phyloP scores from a whole-genome alignment of 2,888 invertebrate species.

The Sturmia bella region DNA sequence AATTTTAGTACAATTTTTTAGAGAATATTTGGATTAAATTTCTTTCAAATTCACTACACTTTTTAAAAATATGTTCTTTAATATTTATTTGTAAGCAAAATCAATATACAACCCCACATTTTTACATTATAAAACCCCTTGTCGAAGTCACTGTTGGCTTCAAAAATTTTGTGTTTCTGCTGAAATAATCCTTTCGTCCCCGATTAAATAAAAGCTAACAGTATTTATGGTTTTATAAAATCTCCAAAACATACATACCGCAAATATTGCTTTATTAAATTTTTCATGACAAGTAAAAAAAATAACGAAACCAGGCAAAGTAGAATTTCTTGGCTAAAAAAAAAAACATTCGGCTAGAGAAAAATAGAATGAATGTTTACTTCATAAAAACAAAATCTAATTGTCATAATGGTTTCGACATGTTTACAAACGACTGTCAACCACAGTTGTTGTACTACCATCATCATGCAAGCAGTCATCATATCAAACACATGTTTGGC shows the following conservation, averaged over 20 bases:
- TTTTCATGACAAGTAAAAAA: neutral
- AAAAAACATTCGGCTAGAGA: neutral
- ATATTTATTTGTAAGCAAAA: no score
- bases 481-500: conserved; percentile 9
- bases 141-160: no score
- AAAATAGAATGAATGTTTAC: conserved; percentile 25
- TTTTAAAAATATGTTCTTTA: no score
- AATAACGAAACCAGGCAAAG: no score
- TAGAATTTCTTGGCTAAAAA: conserved; percentile 29
- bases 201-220: conserved; percentile 13
- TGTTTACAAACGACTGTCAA: conserved; percentile 70
- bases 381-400: conserved; percentile 64
- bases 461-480: conserved; percentile 41
- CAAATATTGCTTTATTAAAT: conserved; percentile 40
- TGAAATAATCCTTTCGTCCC: neutral
- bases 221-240: conserved; percentile 33
- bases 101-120: no score
- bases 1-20: no score
- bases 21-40: no score
- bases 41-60: no score
- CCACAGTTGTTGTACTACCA: conserved; percentile 60
- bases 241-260: conserved; percentile 31
- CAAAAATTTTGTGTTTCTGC: neutral
- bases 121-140: neutral
- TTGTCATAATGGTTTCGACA: conserved; percentile 70